phyloP scores from a whole-genome alignment of 1,140 invertebrate species.

The Drosophila tani region DNA sequence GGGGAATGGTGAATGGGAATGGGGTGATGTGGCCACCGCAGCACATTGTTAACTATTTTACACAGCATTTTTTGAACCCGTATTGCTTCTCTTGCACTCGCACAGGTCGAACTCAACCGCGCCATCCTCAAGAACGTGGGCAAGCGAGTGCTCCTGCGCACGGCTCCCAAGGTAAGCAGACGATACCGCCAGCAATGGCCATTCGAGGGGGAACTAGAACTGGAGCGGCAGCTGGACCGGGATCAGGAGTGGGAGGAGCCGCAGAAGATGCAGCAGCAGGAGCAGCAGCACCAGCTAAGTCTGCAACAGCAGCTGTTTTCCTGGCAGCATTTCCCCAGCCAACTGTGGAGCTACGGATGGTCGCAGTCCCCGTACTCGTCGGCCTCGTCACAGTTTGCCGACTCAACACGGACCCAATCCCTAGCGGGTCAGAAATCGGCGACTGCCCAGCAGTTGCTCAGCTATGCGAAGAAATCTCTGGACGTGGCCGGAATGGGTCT shows the following conservation, averaged over 20 bases:
- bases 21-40: background rate
- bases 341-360: slow-evolving; percentile 63
- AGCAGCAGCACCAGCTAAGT: slow-evolving; percentile 31
- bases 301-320: slow-evolving; percentile 39
- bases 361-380: slow-evolving; percentile 36
- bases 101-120: slow-evolving; percentile 86
- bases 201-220: slow-evolving; percentile 12
- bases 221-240: slow-evolving; percentile 32
- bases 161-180: slow-evolving; percentile 30
- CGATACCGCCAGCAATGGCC: slow-evolving; percentile 43
- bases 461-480: slow-evolving; percentile 68
- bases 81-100: slow-evolving; percentile 33
- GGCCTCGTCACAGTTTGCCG: slow-evolving; percentile 57
- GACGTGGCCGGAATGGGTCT: slow-evolving; percentile 49
- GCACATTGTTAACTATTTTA: slow-evolving; percentile 33
- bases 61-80: slow-evolving; percentile 56
- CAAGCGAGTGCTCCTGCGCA: slow-evolving; percentile 85
- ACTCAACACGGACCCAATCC: slow-evolving; percentile 51
- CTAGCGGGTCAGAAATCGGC: slow-evolving; percentile 17
- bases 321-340: slow-evolving; percentile 69
- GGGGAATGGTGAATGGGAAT: background rate
- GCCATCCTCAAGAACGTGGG: slow-evolving; percentile 87
- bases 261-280: slow-evolving; percentile 44
- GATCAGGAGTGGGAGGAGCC: slow-evolving; percentile 35
- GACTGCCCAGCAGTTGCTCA: slow-evolving; percentile 40